Percentiles rank a stretch among this genome's conserved stretches.
Evolutionary conservation across 2,888 invertebrate genomes (phyloP).

Genomic region (Omphaloscelis lunosa): DNA sequence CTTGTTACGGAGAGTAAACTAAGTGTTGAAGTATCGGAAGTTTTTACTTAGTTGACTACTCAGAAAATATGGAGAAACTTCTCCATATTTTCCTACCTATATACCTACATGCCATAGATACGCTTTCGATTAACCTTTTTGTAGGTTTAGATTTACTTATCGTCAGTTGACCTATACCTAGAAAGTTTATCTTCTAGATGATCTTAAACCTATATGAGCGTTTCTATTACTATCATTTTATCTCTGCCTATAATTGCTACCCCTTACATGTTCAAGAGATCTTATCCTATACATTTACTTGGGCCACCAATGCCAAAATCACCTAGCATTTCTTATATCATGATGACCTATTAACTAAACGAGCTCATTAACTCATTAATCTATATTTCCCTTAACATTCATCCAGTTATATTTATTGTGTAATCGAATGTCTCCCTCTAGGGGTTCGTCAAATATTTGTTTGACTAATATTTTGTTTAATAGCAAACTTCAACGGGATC

Average conservation of each 20-base stretch:
- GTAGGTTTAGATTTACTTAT: background rate
- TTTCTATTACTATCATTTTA: background rate
- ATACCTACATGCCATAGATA: background rate
- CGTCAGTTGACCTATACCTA: background rate
- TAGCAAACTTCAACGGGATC: conserved; percentile 14
- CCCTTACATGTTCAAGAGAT: background rate
- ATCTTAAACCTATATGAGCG: background rate
- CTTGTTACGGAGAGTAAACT: conserved; percentile 10
- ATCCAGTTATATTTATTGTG: conserved; percentile 35
- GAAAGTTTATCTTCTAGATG: background rate
- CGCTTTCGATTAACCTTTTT: background rate
- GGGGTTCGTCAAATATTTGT: conserved; percentile 42
- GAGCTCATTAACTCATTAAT: background rate
- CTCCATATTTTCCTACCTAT: background rate
- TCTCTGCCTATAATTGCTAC: background rate
- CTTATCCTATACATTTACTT: background rate
- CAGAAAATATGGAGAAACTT: conserved; percentile 25
- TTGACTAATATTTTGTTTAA: conserved; percentile 40
- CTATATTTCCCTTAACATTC: conserved; percentile 5
- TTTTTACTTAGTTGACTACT: conserved; percentile 13
- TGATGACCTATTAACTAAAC: background rate
- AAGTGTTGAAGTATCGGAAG: conserved; percentile 22
- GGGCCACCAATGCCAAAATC: background rate
- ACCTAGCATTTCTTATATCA: background rate
- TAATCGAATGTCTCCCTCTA: conserved; percentile 22